Base-by-base conservation (phyloP, 2,113 vertebrate genomes). In the Chlorodrepanis virens region DNA sequence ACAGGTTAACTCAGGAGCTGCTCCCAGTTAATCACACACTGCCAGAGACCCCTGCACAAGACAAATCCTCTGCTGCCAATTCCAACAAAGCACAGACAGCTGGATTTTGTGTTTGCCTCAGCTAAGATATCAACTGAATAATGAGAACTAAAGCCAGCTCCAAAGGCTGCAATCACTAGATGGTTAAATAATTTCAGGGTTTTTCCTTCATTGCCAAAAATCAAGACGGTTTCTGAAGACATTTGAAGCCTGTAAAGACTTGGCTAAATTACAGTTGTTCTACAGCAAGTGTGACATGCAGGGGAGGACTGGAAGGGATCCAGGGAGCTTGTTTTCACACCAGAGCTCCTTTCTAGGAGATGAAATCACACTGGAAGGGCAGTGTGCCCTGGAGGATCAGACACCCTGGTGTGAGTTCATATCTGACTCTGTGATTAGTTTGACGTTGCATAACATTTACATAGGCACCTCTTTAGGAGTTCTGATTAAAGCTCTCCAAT, bases 201-300 rank as follows among this genome's bases (percentile, higher is more conserved):
- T 93, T 88, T 91, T 40, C 42, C 71, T 77, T 78, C 44, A 6
- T 78, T 92, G 80, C 68, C 61, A 56, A 93, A 92, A 93, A 86
- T 68, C 71, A 71, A 85, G 92, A 84, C 53, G 52, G 10, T 89
- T 94, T 94, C 86, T 75, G 64, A 84, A 95, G 86, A 57, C 37
- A 13, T 52, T 75, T 91, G 50, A 74, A 61, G 64, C 88, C 85
- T 93, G 10, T 72, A 79, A 94, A 95, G 79, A 70, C 78, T 90
- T 94, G 37, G 47, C 75, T 93, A 78, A 94, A 96, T 92, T 94
- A 53, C 72, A 77, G 63, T 83, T 88, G 92, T 86, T 89, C 93
- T 86, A 29, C 71, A 81, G 70, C 64, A 56, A 83, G 85, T 68
- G 71, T 56, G 75, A 53, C 54, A 14, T 61, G 70, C 40, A 56